Evolutionary conservation across 1,140 invertebrate species (phyloP).

Genomic region (Potamilus streckersoni): DNA sequence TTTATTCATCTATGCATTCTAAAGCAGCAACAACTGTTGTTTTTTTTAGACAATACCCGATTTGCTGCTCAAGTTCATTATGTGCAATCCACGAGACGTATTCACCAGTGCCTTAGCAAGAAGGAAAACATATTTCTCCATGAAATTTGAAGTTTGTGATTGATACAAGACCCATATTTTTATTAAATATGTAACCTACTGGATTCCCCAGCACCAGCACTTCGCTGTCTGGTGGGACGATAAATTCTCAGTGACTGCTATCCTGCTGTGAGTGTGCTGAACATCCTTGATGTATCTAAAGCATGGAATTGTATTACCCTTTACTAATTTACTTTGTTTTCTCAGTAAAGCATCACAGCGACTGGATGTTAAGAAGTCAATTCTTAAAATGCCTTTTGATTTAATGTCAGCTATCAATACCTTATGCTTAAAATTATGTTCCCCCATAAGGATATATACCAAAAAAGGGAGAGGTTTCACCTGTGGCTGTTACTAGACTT

Average conservation of each 20-base stretch:
- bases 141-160: background rate
- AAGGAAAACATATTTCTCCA: constrained; percentile 11
- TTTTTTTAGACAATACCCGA: background rate
- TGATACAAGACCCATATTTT: background rate
- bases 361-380: no score
- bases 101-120: constrained; percentile 9
- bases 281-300: no score
- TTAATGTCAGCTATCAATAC: no score
- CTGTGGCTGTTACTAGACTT: no score
- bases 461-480: no score
- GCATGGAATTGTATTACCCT: background rate
- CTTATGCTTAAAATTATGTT: no score
- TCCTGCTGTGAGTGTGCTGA: background rate
- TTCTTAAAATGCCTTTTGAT: no score
- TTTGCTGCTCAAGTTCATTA: no score
- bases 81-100: background rate
- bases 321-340: no score
- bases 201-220: background rate
- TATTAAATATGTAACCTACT: background rate
- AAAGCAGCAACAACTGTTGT: background rate
- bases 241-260: no score
- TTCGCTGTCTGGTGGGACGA: constrained; percentile 1
- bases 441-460: no score
- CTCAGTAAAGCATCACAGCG: no score
- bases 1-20: background rate